Conservation (phyloP, 2,888 invertebrate species). For the Athalia rosae region DNA sequence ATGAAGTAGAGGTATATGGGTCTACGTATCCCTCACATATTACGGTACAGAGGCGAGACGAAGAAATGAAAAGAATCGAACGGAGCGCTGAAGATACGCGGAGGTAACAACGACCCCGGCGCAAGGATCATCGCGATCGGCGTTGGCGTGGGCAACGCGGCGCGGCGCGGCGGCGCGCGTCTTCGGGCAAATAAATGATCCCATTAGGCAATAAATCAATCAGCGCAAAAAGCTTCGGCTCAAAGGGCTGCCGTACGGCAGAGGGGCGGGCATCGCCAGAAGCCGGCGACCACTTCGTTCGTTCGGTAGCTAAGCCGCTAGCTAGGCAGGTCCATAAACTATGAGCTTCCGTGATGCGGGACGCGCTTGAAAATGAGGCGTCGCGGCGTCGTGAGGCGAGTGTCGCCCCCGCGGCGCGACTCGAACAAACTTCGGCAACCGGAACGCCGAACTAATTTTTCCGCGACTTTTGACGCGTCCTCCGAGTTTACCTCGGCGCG, state of each 20-base stretch:
- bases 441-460: neutral
- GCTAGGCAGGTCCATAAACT: no score
- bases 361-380: conserved; percentile 40
- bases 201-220: conserved; percentile 69
- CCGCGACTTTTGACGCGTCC: conserved; percentile 37
- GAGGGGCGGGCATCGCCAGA: conserved; percentile 14
- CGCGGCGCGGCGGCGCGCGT: conserved; percentile 51
- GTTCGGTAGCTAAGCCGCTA: neutral
- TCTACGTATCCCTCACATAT: no score
- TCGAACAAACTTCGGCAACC: conserved; percentile 42
- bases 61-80: neutral
- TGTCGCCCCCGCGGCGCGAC: conserved; percentile 41
- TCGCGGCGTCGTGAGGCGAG: conserved; percentile 15
- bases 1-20: conserved; percentile 38
- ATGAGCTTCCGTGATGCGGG: conserved; percentile 35
- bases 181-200: conserved; percentile 64
- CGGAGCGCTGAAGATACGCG: conserved; percentile 46
- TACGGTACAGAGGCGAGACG: no score
- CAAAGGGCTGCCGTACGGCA: conserved; percentile 49
- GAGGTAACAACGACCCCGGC: neutral
- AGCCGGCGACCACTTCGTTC: neutral
- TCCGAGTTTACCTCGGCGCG: conserved; percentile 56
- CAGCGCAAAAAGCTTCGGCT: conserved; percentile 60
- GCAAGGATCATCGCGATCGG: conserved; percentile 47
- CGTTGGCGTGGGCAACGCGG: conserved; percentile 44